Evolutionary conservation across 2,888 invertebrate species (phyloP).

Genomic region (Athalia cordata): DNA sequence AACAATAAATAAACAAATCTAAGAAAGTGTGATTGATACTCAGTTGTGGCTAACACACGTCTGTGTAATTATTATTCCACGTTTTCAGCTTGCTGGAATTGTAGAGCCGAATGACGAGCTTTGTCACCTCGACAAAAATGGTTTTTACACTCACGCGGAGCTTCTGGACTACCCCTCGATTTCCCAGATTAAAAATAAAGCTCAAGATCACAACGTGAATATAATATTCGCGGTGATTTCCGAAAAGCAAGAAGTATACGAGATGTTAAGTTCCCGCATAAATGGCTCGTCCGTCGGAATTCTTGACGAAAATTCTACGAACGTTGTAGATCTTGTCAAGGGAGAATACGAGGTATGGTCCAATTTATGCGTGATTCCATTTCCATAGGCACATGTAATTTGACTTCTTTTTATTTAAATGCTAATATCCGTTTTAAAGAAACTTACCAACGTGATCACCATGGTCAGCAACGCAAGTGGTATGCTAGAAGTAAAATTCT

Average conservation of each 20-base stretch:
- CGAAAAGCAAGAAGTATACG: slow-evolving; percentile 63
- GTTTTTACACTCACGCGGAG: slow-evolving; percentile 77
- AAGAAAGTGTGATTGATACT: background rate
- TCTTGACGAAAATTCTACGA: slow-evolving; percentile 78
- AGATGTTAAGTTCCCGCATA: slow-evolving; percentile 73
- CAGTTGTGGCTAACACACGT: background rate
- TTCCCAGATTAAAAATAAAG: slow-evolving; percentile 79
- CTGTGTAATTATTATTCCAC: too few species aligned
- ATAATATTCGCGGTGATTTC: slow-evolving; percentile 85
- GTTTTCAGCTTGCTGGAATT: slow-evolving; percentile 77
- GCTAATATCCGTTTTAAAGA: slow-evolving; percentile 61
- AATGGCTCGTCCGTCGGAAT: slow-evolving; percentile 81
- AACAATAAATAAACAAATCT: background rate
- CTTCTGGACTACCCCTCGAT: slow-evolving; percentile 88
- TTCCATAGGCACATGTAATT: background rate
- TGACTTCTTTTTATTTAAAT: background rate
- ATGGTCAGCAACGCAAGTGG: slow-evolving; percentile 71
- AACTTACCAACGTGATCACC: slow-evolving; percentile 73
- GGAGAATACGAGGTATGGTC: slow-evolving; percentile 80
- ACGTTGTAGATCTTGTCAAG: slow-evolving; percentile 82
- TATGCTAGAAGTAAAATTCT: slow-evolving; percentile 78
- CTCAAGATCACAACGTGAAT: slow-evolving; percentile 82
- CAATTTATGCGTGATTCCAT: background rate
- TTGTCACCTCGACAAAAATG: slow-evolving; percentile 78
- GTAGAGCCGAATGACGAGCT: slow-evolving; percentile 83